Base-by-base conservation (phyloP, 2,113 vertebrate species). In the Atlantisia rogersi region DNA sequence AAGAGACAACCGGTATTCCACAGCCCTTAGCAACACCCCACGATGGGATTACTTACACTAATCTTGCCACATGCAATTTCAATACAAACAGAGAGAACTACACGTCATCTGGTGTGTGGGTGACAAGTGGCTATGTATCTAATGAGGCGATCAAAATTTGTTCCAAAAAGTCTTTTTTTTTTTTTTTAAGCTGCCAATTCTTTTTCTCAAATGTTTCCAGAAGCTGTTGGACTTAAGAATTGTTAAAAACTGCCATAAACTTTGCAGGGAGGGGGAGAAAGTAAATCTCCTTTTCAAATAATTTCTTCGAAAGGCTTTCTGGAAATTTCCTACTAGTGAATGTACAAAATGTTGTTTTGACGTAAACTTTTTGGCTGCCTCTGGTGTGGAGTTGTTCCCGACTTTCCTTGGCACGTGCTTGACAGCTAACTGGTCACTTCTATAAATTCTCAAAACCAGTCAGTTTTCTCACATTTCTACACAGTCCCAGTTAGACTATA, bases 61-160 rank as follows among this genome's bases (percentile, higher is more conserved):
- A 12, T n/a, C 32, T 63, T 68, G n/a, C 56, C 31, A n/a, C 85
- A 83, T 71, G 28, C 55, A 46, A 67, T 48, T 60, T 19, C 53
- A 50, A 1, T 53, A 58, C 70, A 90, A 91, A 86, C 68, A 91
- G 64, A 60, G 58, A 67, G 74, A 94, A 1, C 81, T 14, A 7
- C 87, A 42, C 11, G 19, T 92, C 93, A 55, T 69, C 93, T 95
- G 94, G 11, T 90, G 91, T 42, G 95, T 95, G 89, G 93, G 94
- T 90, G 96, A 88, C 71, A 58, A 94, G 55, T 32, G 84, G 67
- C 83, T 92, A 9, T 8, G 19, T 77, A 53, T 95, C 87, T 95
- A 89, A 95, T 90, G 84, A 96, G 70, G 37, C 31, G 0, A 88
- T 40, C 1, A 16, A n/a, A 90, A 85, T 91, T 77, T 85, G 56